These are phyloP conservation scores for Oedothorax gibbosus DNA, from an alignment of 1,140 invertebrate species.

Conservation along the genomic window DNA sequence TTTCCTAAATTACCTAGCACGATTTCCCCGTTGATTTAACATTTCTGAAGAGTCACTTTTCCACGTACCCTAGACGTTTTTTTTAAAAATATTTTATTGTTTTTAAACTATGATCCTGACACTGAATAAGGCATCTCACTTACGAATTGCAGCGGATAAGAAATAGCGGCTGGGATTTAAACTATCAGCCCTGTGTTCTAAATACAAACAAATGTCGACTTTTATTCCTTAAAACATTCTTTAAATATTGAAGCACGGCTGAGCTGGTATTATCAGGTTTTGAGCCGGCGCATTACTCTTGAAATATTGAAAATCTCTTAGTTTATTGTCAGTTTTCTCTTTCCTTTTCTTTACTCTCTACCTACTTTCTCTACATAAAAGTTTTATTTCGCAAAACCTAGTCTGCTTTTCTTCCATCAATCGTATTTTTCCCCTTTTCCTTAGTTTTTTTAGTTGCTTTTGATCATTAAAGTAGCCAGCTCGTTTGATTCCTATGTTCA, in stretches of 20 bases:
- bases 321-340: slow-evolving; percentile 30
- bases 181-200: slow-evolving; percentile 12
- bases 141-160: neutral
- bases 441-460: slow-evolving; percentile 37
- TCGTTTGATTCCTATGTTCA: slow-evolving; percentile 42
- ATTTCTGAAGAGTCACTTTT: no score
- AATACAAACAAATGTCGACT: slow-evolving; percentile 25
- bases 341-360: slow-evolving; percentile 1
- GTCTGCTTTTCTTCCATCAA: slow-evolving; percentile 30
- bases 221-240: slow-evolving; percentile 32
- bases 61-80: no score
- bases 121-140: no score
- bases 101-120: no score
- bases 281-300: slow-evolving; percentile 17
- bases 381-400: slow-evolving; percentile 49
- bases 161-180: slow-evolving; percentile 13
- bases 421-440: slow-evolving; percentile 26
- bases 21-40: no score
- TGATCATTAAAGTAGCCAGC: slow-evolving; percentile 54
- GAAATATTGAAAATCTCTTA: slow-evolving; percentile 58
- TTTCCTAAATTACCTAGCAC: no score
- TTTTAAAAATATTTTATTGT: no score
- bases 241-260: slow-evolving; percentile 43
- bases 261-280: slow-evolving; percentile 30
- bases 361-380: slow-evolving; percentile 41